These are phyloP conservation scores for Noctua janthina DNA, from an alignment of 2,888 invertebrate genomes.

Conservation along the genomic window DNA sequence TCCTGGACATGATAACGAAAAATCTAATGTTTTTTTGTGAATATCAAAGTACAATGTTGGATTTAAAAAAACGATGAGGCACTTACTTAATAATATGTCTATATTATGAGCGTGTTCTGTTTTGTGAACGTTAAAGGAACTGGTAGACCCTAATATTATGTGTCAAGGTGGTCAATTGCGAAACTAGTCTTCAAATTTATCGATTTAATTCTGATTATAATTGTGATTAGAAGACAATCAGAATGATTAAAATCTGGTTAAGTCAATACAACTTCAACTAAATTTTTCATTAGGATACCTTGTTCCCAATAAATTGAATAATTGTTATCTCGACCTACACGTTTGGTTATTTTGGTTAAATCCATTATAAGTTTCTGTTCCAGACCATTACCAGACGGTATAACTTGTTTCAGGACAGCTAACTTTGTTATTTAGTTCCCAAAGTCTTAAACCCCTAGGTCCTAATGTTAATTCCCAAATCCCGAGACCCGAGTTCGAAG, in stretches of 20 bases:
- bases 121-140: too few relatives aligned
- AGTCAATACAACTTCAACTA: background rate
- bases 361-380: conserved; percentile 43
- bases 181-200: too few relatives aligned
- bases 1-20: background rate
- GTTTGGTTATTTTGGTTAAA: conserved; percentile 29
- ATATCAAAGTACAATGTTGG: background rate
- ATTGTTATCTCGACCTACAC: background rate
- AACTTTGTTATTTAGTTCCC: conserved; percentile 57
- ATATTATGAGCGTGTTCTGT: too few relatives aligned
- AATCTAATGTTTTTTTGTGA: background rate
- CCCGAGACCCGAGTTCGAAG: conserved; percentile 26
- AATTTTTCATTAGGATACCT: background rate
- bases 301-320: conserved; percentile 4
- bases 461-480: conserved; percentile 50
- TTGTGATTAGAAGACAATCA: background rate
- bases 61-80: too few relatives aligned
- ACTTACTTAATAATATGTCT: too few relatives aligned
- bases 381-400: conserved; percentile 35
- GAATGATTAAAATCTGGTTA: background rate
- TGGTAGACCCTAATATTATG: too few relatives aligned
- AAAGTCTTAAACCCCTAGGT: conserved; percentile 50
- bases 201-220: background rate
- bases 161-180: too few relatives aligned
- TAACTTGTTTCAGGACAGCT: conserved; percentile 29